phyloP scores from a whole-genome alignment of 2,113 vertebrate species.

The Colius striatus region DNA sequence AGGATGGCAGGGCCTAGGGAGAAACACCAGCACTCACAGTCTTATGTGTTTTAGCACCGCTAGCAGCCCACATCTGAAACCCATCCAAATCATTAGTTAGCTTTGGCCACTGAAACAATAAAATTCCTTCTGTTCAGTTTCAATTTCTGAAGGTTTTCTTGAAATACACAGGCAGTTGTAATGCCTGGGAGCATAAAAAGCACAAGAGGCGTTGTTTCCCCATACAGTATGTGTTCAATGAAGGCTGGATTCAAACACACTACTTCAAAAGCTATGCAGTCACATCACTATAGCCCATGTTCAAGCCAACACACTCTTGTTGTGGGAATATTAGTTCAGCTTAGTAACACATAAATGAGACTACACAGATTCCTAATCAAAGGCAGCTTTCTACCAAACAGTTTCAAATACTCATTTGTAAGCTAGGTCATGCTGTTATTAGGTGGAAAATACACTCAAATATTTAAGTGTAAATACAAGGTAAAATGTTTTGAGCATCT shows the following conservation, averaged over 20 bases:
- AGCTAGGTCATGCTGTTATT: background rate
- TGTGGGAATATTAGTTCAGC: background rate
- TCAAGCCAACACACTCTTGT: background rate
- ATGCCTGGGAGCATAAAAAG: background rate
- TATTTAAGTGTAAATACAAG: background rate
- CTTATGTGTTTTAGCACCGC: background rate
- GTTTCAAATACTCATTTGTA: background rate
- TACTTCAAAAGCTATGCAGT: background rate
- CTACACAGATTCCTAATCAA: background rate
- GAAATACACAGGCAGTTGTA: background rate
- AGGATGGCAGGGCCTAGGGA: conserved; percentile 92
- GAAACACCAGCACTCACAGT: background rate
- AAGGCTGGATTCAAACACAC: background rate
- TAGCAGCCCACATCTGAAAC: background rate
- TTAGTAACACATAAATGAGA: background rate
- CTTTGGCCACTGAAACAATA: background rate
- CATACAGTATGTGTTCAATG: background rate
- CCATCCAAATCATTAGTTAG: background rate
- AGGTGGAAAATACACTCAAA: background rate
- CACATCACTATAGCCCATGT: background rate
- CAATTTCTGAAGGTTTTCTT: background rate
- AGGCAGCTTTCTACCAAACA: background rate
- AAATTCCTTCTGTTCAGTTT: background rate
- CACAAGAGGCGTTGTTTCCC: background rate
- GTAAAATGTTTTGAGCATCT: background rate